Percentiles rank a stretch among this genome's conserved stretches.
Evolutionary conservation across 2,888 invertebrate species (phyloP).

Genomic region (Strigamia crassipes): DNA sequence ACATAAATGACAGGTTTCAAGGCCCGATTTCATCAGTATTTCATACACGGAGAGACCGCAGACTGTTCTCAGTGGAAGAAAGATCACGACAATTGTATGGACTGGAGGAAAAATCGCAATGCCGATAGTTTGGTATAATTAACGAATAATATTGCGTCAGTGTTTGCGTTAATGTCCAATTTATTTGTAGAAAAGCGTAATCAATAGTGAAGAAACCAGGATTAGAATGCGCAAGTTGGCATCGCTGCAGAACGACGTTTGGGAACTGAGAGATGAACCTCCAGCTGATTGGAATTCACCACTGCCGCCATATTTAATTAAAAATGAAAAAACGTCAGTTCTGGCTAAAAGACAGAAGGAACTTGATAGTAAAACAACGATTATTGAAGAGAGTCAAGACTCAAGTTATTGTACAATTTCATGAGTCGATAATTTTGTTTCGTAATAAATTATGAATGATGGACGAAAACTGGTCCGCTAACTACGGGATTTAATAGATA

Average conservation of each 20-base stretch:
- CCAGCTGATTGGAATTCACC: conserved; percentile 82
- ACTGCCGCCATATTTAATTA: conserved; percentile 74
- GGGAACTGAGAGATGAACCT: conserved; percentile 75
- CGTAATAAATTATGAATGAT: too few relatives aligned
- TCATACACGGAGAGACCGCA: conserved; percentile 71
- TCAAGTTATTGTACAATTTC: background rate
- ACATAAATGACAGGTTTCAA: conserved; percentile 59
- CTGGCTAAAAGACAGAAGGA: background rate
- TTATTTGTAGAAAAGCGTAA: conserved; percentile 65
- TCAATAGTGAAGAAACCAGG: conserved; percentile 73
- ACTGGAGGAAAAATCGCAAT: conserved; percentile 69
- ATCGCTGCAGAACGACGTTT: conserved; percentile 75
- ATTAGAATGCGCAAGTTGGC: conserved; percentile 68
- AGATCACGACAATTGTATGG: conserved; percentile 75
- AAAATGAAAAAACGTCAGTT: conserved; percentile 56
- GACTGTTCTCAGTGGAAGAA: conserved; percentile 81
- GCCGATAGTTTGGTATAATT: conserved; percentile 67
- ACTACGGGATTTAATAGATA: too few relatives aligned
- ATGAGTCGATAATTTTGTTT: background rate
- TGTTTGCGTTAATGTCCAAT: background rate
- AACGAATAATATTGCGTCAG: background rate
- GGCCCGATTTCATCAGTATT: conserved; percentile 83
- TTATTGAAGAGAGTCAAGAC: background rate
- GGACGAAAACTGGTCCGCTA: too few relatives aligned
- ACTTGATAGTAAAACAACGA: background rate